Conservation (phyloP, 2,888 invertebrate species). For the Lasiommata megera region DNA sequence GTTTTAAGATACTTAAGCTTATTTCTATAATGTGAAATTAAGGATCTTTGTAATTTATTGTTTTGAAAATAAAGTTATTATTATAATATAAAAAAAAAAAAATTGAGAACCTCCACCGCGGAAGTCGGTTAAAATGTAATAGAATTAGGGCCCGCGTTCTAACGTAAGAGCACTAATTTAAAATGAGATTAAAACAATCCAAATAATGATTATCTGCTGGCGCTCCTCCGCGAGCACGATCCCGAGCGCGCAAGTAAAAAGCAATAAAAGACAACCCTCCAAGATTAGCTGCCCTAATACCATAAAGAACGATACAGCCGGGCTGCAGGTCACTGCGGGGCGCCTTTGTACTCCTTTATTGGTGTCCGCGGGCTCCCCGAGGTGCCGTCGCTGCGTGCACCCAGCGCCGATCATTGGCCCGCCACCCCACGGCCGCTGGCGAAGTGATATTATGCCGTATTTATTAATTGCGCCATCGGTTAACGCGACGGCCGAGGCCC, state of each 20-base stretch:
- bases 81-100: no score
- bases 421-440: conserved; percentile 38
- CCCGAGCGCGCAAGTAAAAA: conserved; percentile 45
- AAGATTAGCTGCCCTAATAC: conserved; percentile 62
- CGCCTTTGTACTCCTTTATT: conserved; percentile 69
- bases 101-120: no score
- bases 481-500: background rate
- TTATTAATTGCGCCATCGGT: conserved; percentile 26
- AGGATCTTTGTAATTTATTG: no score
- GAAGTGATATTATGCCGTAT: conserved; percentile 26
- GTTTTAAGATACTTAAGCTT: no score
- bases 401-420: conserved; percentile 44
- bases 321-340: conserved; percentile 47
- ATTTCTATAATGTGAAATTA: no score
- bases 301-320: conserved; percentile 51
- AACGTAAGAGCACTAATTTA: background rate
- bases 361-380: conserved; percentile 58
- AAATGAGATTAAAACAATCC: background rate
- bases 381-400: conserved; percentile 41
- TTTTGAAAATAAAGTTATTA: no score
- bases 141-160: no score
- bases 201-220: background rate
- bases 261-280: conserved; percentile 61
- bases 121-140: no score
- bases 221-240: background rate